A percentile compares a stretch with the other conserved stretches of the same genome.
Conservation (phyloP, 2,888 invertebrate genomes). For the Julus scanicus region DNA sequence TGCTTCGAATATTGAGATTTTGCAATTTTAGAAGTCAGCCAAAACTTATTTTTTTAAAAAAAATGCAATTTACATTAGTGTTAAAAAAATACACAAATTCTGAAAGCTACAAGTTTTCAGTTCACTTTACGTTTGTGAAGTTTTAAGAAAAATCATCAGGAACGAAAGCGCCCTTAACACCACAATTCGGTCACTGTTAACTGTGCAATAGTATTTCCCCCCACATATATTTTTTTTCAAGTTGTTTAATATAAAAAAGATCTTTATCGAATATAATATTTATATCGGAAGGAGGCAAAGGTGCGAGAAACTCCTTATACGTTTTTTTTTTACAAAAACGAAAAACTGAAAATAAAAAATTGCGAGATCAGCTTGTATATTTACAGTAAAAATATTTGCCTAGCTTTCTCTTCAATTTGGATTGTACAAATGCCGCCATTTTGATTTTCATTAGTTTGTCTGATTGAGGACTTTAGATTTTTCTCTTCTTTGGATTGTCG, state of each 20-base stretch:
- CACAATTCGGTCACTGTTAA: neutral
- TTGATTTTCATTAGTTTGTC: neutral
- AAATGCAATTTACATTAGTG: too few species aligned
- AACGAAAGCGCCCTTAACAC: neutral
- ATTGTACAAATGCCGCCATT: conserved; percentile 38
- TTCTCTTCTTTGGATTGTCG: neutral
- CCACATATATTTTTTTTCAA: neutral
- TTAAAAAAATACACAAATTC: too few species aligned
- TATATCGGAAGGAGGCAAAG: conserved; percentile 26
- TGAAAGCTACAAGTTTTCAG: too few species aligned
- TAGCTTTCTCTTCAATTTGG: neutral
- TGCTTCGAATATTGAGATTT: too few species aligned
- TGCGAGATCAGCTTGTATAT: conserved; percentile 39
- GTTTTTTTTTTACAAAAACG: conserved; percentile 25
- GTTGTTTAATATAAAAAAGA: conserved; percentile 25
- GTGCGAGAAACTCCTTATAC: conserved; percentile 34
- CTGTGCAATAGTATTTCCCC: neutral
- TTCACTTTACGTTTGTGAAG: too few species aligned
- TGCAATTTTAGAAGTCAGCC: too few species aligned
- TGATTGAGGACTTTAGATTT: neutral
- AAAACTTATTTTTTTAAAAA: too few species aligned
- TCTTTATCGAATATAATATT: conserved; percentile 27
- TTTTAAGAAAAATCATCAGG: neutral
- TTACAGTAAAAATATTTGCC: conserved; percentile 38
- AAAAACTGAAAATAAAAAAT: neutral